Evolutionary conservation across 2,888 invertebrate genomes (phyloP).

Genomic region (Dasypogon diadema): DNA sequence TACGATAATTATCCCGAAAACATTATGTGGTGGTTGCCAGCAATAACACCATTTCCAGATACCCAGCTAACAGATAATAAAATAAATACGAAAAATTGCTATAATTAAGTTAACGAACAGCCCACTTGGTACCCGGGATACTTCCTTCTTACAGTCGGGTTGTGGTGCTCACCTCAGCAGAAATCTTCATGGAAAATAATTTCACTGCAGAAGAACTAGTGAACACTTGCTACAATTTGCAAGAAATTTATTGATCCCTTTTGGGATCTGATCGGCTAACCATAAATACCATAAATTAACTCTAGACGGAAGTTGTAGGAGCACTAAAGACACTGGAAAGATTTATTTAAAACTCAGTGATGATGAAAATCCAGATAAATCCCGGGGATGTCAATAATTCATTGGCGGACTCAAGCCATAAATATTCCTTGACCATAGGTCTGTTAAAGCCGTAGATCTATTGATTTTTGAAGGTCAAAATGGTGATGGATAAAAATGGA

Average conservation of each 20-base stretch:
- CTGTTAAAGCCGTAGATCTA: not conserved
- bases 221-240: conserved; percentile 5
- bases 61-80: conserved; percentile 9
- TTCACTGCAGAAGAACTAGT: not conserved
- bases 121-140: not conserved
- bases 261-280: not conserved
- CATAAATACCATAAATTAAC: not conserved
- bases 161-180: not conserved
- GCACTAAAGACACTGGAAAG: conserved; percentile 14
- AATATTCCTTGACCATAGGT: conserved; percentile 18
- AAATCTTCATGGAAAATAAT: not conserved
- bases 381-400: conserved; percentile 34
- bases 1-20: not conserved
- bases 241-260: conserved; percentile 18
- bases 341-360: conserved; percentile 31
- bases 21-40: not conserved
- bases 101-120: conserved; percentile 27
- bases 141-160: not conserved
- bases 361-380: conserved; percentile 25
- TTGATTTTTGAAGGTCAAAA: not conserved
- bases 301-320: not conserved
- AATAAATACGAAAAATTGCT: conserved; percentile 22
- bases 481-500: conserved; percentile 22
- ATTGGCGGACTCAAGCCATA: not conserved
- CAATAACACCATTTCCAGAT: not conserved